Evolutionary conservation across 2,113 vertebrate genomes (phyloP), one percentile per base, ranked within the genome.

Genomic region (Spermophilus dauricus): DNA sequence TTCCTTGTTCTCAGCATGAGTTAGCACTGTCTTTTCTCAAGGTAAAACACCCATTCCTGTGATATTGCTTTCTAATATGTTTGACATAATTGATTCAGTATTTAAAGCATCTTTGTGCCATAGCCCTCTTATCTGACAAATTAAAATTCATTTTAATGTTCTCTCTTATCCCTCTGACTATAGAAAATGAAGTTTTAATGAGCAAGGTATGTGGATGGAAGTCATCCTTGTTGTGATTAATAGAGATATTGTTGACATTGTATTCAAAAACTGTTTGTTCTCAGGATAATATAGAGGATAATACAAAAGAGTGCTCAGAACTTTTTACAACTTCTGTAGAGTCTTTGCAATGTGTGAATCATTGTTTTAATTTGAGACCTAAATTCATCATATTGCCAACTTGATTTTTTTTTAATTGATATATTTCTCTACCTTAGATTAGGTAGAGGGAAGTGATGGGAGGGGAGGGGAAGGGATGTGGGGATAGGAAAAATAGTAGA

Each of bases 181-280:
- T 34, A 63, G 75, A 78, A 90, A 78, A 91, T 93, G 61, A 67
- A 77, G 5, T 18, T 91, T 84, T 83, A 86, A 53, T 58, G 32
- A 87, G 39, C 45, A 39, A 86, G 7, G 6, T 87, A 24, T 86
- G 56, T 42, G 13, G 2, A 75, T 96, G 63, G 73, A 84, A 32
- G 18, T 42, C n/a, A 51, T 51, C 65, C 34, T 94, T 76, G 75
- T 30, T 45, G 39, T 75, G 30, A 53, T 91, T 80, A 70, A 56
- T 42, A 91, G 42, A 56, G 32, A 56, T 77, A n/a, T 32, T 65
- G 53, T 84, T 91, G 81, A 83, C 13, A 37, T n/a, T 39, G 39
- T 75, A 48, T 80, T 92, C 56, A 94, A 39, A 91, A 17, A 91
- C 34, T 87, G 18, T 69, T 85, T 97, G 24, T 94, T 87, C 48